Evolutionary conservation across 2,888 invertebrate genomes (phyloP).

Genomic region (Parnassius orleans): DNA sequence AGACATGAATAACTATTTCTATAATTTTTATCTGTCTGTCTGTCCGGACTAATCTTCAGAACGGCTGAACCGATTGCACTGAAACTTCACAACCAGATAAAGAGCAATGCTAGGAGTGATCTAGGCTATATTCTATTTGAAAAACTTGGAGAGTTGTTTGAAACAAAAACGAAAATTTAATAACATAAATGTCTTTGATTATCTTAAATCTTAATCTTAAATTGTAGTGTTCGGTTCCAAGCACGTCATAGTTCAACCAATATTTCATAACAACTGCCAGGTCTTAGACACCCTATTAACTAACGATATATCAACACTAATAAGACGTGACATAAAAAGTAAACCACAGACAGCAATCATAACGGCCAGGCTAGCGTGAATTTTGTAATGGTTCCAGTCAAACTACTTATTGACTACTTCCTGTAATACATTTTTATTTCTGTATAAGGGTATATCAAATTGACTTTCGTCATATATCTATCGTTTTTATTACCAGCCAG

Average conservation of each 20-base stretch:
- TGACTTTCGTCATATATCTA: too few species aligned
- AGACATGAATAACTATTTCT: too few species aligned
- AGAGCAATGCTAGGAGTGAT: too few species aligned
- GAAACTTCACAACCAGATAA: too few species aligned
- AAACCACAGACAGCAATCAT: conserved; percentile 31
- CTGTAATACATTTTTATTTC: conserved; percentile 29
- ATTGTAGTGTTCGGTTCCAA: not conserved
- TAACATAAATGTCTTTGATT: not conserved
- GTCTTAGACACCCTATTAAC: conserved; percentile 5
- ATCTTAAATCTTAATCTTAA: not conserved
- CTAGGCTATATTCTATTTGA: too few species aligned
- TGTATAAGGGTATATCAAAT: not conserved
- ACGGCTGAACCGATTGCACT: too few species aligned
- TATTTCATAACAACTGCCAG: conserved; percentile 14
- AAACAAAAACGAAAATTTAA: too few species aligned
- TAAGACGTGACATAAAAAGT: conserved; percentile 20
- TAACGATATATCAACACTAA: conserved; percentile 2
- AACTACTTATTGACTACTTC: conserved; percentile 30
- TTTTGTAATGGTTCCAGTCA: conserved; percentile 25
- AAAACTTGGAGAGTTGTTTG: too few species aligned
- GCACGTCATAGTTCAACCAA: not conserved
- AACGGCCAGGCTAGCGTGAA: conserved; percentile 29
- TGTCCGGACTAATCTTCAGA: too few species aligned
- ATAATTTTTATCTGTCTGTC: too few species aligned
- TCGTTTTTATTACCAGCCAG: too few species aligned